Base-by-base conservation (phyloP, 2,113 vertebrate species). In the Numenius arquata region DNA sequence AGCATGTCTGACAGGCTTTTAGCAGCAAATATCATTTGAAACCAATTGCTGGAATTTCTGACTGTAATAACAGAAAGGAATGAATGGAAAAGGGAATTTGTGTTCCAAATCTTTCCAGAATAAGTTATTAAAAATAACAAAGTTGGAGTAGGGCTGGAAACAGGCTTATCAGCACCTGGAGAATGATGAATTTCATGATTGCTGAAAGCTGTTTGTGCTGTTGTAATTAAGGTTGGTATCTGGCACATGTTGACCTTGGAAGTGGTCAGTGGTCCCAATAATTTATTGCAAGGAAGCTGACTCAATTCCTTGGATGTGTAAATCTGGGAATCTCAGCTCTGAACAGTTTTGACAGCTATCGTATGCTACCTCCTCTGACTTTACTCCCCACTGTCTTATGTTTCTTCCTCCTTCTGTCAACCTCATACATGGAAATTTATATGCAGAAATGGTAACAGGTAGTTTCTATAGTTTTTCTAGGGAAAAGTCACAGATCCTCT, bases 41-140 rank as follows among this genome's bases (percentile, higher is more conserved):
- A 80, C 86, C 45, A 72, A 93, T 82, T 89, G 68, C 70, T 95
- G 85, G 87, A 92, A 83, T 90, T 55, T 40, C 53, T 92, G 85
- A 66, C 65, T 95, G 30, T 61, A 93, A 72, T 89, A 91, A 76
- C 43, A 67, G 53, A 89, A 94, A 77, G 53, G 62, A 81, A 71
- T 53, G 41, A 90, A 72, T 87, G 47, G 80, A 91, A 78, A 93
- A 85, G 55, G 63, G 74, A 93, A 85, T 89, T 88, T 40, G 26
- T 53, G 22, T 92, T 93, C 68, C 52, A 91, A 63, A 66, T 85
- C 20, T 70, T 96, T 91, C 66, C 41, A 72, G 61, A 68, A 36
- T 58, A 91, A 89, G 66, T 93, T 94, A 86, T 92, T 90, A 89
- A 80, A 88, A 93, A 79, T 90, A 93, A 91, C 43, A 79, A 63